Base-by-base conservation (phyloP, 2,113 vertebrate genomes). In the Dipodomys ordii region DNA sequence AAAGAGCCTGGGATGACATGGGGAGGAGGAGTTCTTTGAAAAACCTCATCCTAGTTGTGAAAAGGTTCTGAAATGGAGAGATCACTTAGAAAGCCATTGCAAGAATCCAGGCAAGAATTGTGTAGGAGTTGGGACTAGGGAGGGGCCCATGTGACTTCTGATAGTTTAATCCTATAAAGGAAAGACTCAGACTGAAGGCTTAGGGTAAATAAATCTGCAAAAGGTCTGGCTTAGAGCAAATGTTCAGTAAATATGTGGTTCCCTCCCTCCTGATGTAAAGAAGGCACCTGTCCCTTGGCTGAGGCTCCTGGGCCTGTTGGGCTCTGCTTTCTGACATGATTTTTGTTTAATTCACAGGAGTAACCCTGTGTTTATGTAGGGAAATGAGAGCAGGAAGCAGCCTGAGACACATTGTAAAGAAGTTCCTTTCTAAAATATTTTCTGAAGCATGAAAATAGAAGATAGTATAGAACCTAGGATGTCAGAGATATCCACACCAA, bases 351-450 rank as follows among this genome's bases (percentile, higher is more conserved):
- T 67, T 91, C 18, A 68, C 67, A 92, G 95, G 74, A 73, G 35
- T 46, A 95, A 69, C 60, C 35, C 79, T 65, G 30, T 96, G 83
- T 86, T 76, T 97, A 49, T 87, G 28, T 73, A 95, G 68, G 90
- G 94, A 96, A 96, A 74, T 83, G 74, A 69, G 78, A 39, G 64
- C 65, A 65, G 93, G 95, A 95, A 97, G 68, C 85, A 49, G 84
- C 74, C 78, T 9, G 79, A 95, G 86, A 88, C 30, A 90, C 82
- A 96, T 60, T 95, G 88, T 90, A 68, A 83, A 91, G 65, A 95
- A 94, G 82, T 97, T 96, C 95, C 94, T 96, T 96, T 96, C 90
- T 76, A 91, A 95, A 96, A 96, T 93, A 94, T 95, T 97, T 96
- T 92, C 53, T 90, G 78, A 96, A 62, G 73, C 80, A 16, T 67